Percentiles rank a stretch among this genome's conserved stretches.
These are phyloP conservation scores for Rhyacophila brunnea DNA, from an alignment of 1,140 invertebrate genomes.

Conservation along the genomic window DNA sequence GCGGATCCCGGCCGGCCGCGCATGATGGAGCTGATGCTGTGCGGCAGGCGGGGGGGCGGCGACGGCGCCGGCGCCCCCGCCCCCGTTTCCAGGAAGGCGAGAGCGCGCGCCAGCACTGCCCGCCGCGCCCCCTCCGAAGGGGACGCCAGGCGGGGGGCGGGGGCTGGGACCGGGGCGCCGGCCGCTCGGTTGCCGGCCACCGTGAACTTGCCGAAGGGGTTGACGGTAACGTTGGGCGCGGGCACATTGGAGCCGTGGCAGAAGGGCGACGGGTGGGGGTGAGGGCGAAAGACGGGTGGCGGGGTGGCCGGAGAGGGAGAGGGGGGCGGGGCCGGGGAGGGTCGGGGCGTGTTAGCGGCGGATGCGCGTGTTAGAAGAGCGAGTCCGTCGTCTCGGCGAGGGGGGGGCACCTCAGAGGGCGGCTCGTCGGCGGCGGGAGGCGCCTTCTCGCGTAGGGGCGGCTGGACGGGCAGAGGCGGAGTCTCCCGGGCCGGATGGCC, in stretches of 20 bases:
- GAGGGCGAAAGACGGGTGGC: constrained; percentile 30
- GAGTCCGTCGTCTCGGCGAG: constrained; percentile 32
- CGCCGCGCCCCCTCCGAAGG: constrained; percentile 18
- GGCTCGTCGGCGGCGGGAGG: constrained; percentile 40
- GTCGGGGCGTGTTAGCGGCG: constrained; percentile 35
- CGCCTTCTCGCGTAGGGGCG: constrained; percentile 33
- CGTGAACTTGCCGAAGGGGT: constrained; percentile 48
- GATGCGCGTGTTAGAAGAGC: constrained; percentile 27
- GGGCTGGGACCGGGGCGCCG: constrained; percentile 14
- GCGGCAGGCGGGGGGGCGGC: constrained; percentile 20
- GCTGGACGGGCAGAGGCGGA: constrained; percentile 39
- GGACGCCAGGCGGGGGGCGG: constrained; percentile 15
- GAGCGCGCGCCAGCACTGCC: neutral
- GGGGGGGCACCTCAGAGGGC: constrained; percentile 32
- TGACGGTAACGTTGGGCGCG: constrained; percentile 61
- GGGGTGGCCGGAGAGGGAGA: constrained; percentile 41
- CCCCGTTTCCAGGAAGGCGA: constrained; percentile 27
- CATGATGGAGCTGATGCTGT: constrained; percentile 28
- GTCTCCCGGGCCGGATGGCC: constrained; percentile 36
- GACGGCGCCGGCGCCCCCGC: too few relatives aligned
- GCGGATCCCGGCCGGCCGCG: constrained; percentile 42
- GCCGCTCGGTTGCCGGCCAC: constrained; percentile 17
- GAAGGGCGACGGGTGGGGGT: constrained; percentile 28
- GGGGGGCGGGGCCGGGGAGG: constrained; percentile 33
- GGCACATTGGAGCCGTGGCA: constrained; percentile 36